Base-by-base conservation (phyloP, 2,888 invertebrate genomes). In the Apamea crenata region DNA sequence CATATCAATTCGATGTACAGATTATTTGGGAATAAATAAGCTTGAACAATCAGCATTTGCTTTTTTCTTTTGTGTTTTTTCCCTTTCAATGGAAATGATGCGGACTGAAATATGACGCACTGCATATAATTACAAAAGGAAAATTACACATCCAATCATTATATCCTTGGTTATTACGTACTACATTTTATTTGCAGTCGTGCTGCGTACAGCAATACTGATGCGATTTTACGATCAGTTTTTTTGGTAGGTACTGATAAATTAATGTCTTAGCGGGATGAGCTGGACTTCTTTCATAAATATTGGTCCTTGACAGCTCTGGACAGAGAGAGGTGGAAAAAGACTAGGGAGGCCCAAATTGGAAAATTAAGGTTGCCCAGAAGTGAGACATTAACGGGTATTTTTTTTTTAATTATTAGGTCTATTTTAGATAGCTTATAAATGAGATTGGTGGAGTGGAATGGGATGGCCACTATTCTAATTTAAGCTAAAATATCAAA, bases 1-100 rank as follows among this genome's bases (percentile, higher is more conserved):
- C 88, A 88, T 89, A 83, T 80, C 88, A 88, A 87, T 89, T 70
- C 79, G n/a, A 68, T 80, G 76, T 85, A 74, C 77, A 81, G 77
- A 87, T 85, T 81, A 87, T 81, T 80, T 71, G 73, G 70, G 61
- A 73, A 89, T 85, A 81, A 78, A 81, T 83, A 74, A 73, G 77
- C 71, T 68, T 81, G 80, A 82, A 68, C 86, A 85, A 83, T 87
- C 76, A 75, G 70, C 47, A n/a, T 78, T 74, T 74, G 25, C 63
- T 59, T 75, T 65, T 75, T 76, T 69, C 25, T 50, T 74, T 74
- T 79, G 73, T 69, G 14, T 25, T 72, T 70, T 70, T 50, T 44
- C 29, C 21, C n/a, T 56, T 65, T 18, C 16, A 16, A 40, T 66
- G 71, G 14, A 83, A 83, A 74, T 44, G 29, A 75, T 66, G 40